Percentiles rank a stretch among this genome's conserved stretches.
phyloP scores from a whole-genome alignment of 1,140 invertebrate species.

The Scaptodrosophila lebanonensis region DNA sequence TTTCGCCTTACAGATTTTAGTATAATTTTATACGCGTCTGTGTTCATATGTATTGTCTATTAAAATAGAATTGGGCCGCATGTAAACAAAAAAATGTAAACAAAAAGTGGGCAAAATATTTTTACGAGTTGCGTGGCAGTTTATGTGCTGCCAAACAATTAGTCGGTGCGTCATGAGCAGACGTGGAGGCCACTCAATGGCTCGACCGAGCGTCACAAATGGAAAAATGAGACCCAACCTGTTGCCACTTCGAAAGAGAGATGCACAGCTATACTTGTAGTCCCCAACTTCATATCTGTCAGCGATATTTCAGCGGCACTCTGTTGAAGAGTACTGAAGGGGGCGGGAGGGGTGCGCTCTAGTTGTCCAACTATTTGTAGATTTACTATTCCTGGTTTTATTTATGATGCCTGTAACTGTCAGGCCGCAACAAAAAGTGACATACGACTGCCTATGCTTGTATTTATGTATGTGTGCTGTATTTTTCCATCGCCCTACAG shows the following conservation, averaged over 20 bases:
- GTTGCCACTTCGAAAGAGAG: conserved; percentile 1
- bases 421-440: conserved; percentile 37
- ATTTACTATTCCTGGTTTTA: conserved; percentile 6
- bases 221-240: too few species aligned
- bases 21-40: conserved; percentile 36
- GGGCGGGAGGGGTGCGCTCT: conserved; percentile 20
- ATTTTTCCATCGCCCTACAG: too few species aligned
- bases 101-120: conserved; percentile 52
- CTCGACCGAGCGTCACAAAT: too few species aligned
- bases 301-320: too few species aligned
- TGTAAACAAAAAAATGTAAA: conserved; percentile 62
- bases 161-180: conserved; percentile 26
- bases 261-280: conserved; percentile 15
- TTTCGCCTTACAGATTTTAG: conserved; percentile 47
- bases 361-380: conserved; percentile 5
- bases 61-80: conserved; percentile 6
- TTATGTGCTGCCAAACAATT: conserved; percentile 31
- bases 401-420: conserved; percentile 49
- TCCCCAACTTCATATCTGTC: too few species aligned
- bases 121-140: conserved; percentile 51
- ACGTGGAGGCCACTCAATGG: too few species aligned
- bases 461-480: too few species aligned
- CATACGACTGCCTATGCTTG: too few species aligned
- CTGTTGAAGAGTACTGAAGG: too few species aligned
- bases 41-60: too few species aligned